phyloP scores from a whole-genome alignment of 2,888 invertebrate species.

The Malthinus seriepunctatus region DNA sequence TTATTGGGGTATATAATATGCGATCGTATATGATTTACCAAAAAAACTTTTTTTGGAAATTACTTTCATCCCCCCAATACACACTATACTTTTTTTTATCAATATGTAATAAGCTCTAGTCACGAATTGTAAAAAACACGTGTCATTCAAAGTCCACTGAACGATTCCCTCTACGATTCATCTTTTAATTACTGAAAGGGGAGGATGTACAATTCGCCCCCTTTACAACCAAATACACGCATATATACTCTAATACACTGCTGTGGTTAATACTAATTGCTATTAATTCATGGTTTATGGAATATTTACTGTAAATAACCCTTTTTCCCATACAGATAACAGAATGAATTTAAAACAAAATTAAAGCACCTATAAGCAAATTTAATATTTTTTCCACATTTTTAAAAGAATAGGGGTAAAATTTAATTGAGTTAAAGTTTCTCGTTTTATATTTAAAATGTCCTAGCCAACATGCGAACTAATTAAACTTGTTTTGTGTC shows the following conservation, averaged over 20 bases:
- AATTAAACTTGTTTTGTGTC: conserved; percentile 24
- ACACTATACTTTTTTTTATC: not conserved
- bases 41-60: not conserved
- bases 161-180: conserved; percentile 28
- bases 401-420: too few relatives aligned
- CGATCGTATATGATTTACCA: not conserved
- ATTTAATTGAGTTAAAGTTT: too few relatives aligned
- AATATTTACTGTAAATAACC: conserved; percentile 37
- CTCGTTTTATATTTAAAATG: too few relatives aligned
- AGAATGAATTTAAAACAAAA: too few relatives aligned
- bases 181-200: conserved; percentile 38
- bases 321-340: conserved; percentile 6
- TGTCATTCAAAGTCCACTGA: conserved; percentile 27
- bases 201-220: conserved; percentile 23
- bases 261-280: conserved; percentile 36
- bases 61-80: not conserved
- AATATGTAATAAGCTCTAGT: conserved; percentile 1
- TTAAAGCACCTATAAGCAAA: not conserved
- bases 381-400: not conserved
- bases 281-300: conserved; percentile 36
- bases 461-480: conserved; percentile 2
- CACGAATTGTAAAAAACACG: conserved; percentile 14
- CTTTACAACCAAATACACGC: conserved; percentile 36
- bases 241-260: conserved; percentile 40
- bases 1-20: not conserved